Evolutionary conservation across 2,888 invertebrate species (phyloP).

Genomic region (Aplocera efformata): DNA sequence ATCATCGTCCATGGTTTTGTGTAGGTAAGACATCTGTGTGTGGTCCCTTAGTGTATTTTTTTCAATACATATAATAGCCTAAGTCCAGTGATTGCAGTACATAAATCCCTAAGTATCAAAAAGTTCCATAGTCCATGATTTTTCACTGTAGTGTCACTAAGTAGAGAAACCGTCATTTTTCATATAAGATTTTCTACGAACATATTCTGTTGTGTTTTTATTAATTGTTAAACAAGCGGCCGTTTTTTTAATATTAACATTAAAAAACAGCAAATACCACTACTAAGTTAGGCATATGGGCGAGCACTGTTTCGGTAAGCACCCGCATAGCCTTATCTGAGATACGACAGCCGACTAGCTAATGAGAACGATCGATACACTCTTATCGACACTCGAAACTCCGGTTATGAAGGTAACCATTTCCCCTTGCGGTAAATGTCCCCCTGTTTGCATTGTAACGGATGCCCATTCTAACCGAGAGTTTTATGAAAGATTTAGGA

Average conservation of each 20-base stretch:
- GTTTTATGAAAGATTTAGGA: constrained; percentile 8
- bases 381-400: constrained; percentile 73
- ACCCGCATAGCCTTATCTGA: constrained; percentile 67
- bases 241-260: background rate
- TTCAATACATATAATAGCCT: too few relatives aligned
- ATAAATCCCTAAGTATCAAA: too few relatives aligned
- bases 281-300: constrained; percentile 13
- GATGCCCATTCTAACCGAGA: constrained; percentile 9
- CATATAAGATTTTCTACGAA: too few relatives aligned
- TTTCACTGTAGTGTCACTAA: too few relatives aligned
- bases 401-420: constrained; percentile 53
- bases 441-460: constrained; percentile 17
- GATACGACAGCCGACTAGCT: constrained; percentile 59
- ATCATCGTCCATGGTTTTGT: too few relatives aligned
- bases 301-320: constrained; percentile 36
- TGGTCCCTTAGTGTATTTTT: too few relatives aligned
- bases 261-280: constrained; percentile 6
- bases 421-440: constrained; percentile 14
- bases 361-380: constrained; percentile 62
- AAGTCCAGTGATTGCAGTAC: too few relatives aligned
- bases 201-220: too few relatives aligned
- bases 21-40: too few relatives aligned
- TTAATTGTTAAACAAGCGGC: too few relatives aligned
- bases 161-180: too few relatives aligned
- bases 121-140: too few relatives aligned